Evolutionary conservation across 30 jellyfish, hydroid and myxozoan species (phyloP).

Genomic region (Turritopsis dohrnii): DNA sequence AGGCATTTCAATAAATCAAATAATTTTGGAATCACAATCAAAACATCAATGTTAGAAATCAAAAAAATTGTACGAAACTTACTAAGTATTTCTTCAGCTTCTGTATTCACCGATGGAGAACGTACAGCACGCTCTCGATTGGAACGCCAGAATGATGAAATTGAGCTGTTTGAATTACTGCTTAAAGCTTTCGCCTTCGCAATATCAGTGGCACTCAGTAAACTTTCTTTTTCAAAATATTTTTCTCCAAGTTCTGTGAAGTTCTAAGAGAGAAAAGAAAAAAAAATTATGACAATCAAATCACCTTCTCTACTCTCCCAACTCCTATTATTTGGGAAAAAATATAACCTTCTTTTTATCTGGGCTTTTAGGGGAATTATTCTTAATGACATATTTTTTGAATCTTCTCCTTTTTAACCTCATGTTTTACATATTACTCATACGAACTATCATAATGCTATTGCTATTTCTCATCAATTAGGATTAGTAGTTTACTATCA

Average conservation of each 20-base stretch:
- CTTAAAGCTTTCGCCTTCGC: background rate
- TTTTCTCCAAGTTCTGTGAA: conserved; percentile 78
- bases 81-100: conserved; percentile 12
- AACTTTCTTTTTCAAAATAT: conserved; percentile 46
- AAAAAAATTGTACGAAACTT: background rate
- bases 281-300: too few species aligned
- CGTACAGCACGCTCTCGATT: background rate
- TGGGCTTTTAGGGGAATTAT: background rate
- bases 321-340: too few species aligned
- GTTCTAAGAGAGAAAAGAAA: conserved; percentile 48
- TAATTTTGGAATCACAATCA: too few species aligned
- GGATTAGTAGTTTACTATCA: background rate
- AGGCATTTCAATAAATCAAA: background rate
- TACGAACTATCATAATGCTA: too few species aligned
- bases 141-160: conserved; percentile 30
- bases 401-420: background rate
- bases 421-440: background rate
- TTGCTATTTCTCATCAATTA: too few species aligned
- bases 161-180: background rate
- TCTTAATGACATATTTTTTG: background rate
- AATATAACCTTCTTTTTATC: background rate
- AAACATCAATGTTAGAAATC: background rate
- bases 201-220: conserved; percentile 53
- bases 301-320: background rate
- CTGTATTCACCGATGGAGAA: background rate